Conservation (phyloP, 2,888 invertebrate genomes). For the Leptura quadrifasciata region DNA sequence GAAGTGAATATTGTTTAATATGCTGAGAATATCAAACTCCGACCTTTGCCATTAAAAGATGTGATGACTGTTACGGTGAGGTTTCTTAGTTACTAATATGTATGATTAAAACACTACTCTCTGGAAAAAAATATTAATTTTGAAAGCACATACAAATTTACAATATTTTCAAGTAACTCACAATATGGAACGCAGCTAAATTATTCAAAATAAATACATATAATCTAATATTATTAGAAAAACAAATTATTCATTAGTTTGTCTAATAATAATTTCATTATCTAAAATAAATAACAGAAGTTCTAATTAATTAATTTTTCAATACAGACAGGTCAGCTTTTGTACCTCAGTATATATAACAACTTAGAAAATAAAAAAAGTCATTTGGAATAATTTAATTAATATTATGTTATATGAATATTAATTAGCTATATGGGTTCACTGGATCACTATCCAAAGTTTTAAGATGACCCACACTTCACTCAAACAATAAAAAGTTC, state of each 20-base stretch:
- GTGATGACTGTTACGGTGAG: neutral
- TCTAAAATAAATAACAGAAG: conserved; percentile 23
- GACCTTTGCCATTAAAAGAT: conserved; percentile 18
- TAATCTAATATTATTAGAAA: conserved; percentile 5
- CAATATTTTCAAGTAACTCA: conserved; percentile 1
- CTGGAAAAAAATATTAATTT: conserved; percentile 1
- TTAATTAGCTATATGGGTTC: conserved; percentile 60
- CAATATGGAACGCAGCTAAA: neutral
- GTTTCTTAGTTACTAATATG: neutral
- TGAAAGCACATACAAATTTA: conserved; percentile 1
- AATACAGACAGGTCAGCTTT: conserved; percentile 30
- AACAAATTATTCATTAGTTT: neutral
- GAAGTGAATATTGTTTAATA: conserved; percentile 37
- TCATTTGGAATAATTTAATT: conserved; percentile 63
- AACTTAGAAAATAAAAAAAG: conserved; percentile 47
- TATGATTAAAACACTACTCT: conserved; percentile 1
- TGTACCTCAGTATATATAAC: conserved; percentile 36
- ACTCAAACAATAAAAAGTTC: conserved; percentile 68
- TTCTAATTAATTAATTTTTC: conserved; percentile 18
- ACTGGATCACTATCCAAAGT: conserved; percentile 57
- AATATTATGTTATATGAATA: conserved; percentile 60
- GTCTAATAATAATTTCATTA: conserved; percentile 1
- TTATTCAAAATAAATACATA: conserved; percentile 3
- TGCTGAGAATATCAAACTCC: conserved; percentile 36
- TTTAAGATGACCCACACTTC: conserved; percentile 56